Evolutionary conservation across 2,888 invertebrate species (phyloP), one percentile per base, ranked within the genome.

Genomic region (Philhelius pedissequus): DNA sequence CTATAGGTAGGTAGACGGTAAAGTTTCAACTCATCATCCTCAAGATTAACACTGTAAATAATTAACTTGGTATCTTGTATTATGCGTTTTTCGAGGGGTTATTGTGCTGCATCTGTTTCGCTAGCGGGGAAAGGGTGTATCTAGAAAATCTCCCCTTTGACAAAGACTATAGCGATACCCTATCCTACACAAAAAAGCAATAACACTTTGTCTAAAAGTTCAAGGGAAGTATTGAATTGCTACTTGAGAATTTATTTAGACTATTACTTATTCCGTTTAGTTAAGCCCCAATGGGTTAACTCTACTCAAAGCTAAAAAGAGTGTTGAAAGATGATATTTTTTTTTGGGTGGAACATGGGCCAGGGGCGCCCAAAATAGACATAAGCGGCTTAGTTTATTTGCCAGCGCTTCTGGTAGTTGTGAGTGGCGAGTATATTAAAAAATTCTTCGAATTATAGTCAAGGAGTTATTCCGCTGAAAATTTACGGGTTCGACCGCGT

Each of bases 131-230:
- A 15, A 30, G 9, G 1, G 8, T 8, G 27, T 18, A 32, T 48
- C 13, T 22, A 32, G 18, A 60, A 27, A 27, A 27, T 48, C 32
- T 4, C 35, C 58, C 58, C 64, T 15, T 38, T 48, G 45, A 11
- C 60, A 58, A n/a, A 66, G 70, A 38, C 45, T 22, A 32, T 32
- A 32, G n/a, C n/a, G n/a, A n/a, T n/a, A n/a, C n/a, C n/a, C n/a
- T n/a, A n/a, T n/a, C 20, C 20, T 56, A 7, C 11, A 18, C 25
- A 56, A 70, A n/a, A 76, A 60, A 69, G 82, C 73, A 82, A 82
- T 82, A 82, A 82, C 83, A 83, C 78, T 83, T 83, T 83, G 79
- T 83, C 64, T 78, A 74, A n/a, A n/a, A 74, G 70, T 79, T 78
- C 45, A 78, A 70, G 69, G 30, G 74, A 70, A 74, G 83, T 74